These are phyloP conservation scores for Trachelus iudaicus DNA, from an alignment of 2,888 invertebrate species.

Conservation along the genomic window DNA sequence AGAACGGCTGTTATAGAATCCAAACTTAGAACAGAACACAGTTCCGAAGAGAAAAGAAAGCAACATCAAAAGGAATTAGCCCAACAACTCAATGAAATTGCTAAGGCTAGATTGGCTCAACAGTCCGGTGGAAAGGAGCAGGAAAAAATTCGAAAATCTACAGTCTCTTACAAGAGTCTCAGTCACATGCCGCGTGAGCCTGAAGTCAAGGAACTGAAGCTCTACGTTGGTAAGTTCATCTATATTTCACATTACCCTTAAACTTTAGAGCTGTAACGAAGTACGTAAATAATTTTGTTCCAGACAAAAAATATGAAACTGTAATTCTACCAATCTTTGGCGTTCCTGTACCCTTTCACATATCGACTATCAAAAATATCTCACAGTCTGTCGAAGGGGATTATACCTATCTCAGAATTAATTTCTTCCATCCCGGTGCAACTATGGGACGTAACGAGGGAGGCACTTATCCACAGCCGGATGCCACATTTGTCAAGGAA, in stretches of 20 bases:
- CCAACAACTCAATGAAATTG: slow-evolving; percentile 89
- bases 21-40: slow-evolving; percentile 92
- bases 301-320: slow-evolving; percentile 96
- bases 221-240: slow-evolving; percentile 85
- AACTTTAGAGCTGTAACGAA: neutral
- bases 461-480: slow-evolving; percentile 90
- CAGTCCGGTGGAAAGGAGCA: slow-evolving; percentile 87
- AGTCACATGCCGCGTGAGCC: slow-evolving; percentile 94
- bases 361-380: slow-evolving; percentile 98
- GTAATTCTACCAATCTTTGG: slow-evolving; percentile 98
- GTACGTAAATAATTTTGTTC: slow-evolving; percentile 36
- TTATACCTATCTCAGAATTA: slow-evolving; percentile 97
- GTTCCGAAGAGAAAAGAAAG: slow-evolving; percentile 96
- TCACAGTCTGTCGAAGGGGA: slow-evolving; percentile 99
- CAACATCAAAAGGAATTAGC: slow-evolving; percentile 97
- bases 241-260: neutral
- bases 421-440: slow-evolving; percentile 98
- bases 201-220: slow-evolving; percentile 92
- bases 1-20: slow-evolving; percentile 93
- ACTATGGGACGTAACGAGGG: slow-evolving; percentile 95
- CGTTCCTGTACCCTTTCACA: slow-evolving; percentile 96
- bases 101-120: slow-evolving; percentile 90
- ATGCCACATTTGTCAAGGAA: slow-evolving; percentile 98
- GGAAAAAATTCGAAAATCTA: slow-evolving; percentile 92
- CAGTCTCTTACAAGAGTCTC: slow-evolving; percentile 92